Conservation (phyloP, 64 coral and sea anemone species). For the Acropora yongei region DNA sequence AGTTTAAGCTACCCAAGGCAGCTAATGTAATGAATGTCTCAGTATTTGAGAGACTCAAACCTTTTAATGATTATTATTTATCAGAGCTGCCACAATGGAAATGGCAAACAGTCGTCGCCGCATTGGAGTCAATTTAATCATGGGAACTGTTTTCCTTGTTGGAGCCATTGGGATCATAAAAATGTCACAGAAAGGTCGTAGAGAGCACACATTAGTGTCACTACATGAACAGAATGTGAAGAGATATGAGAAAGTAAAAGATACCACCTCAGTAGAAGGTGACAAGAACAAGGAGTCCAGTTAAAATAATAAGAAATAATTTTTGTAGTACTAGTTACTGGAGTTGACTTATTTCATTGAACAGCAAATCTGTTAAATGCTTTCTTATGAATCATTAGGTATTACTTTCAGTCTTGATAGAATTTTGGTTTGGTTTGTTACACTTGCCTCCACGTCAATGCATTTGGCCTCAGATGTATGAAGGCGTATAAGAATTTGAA, state of each 20-base stretch:
- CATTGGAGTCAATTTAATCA: constrained; percentile 12
- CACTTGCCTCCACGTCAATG: no score
- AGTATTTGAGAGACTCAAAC: neutral
- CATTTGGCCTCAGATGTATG: no score
- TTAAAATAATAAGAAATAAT: neutral
- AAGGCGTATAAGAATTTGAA: no score
- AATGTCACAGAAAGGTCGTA: constrained; percentile 31
- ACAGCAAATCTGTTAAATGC: no score
- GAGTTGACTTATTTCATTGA: no score
- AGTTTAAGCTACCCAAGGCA: no score
- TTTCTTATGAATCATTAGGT: no score
- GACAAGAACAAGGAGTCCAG: neutral
- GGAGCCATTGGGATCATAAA: constrained; percentile 62
- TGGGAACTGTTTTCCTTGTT: constrained; percentile 30
- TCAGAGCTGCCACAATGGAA: constrained; percentile 8
- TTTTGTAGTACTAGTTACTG: neutral
- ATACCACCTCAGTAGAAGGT: neutral
- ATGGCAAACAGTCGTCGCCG: constrained; percentile 33
- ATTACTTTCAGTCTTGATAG: no score
- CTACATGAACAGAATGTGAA: constrained; percentile 62
- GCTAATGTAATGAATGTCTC: no score
- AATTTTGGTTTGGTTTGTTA: no score
- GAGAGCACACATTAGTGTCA: constrained; percentile 57
- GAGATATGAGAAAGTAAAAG: constrained; percentile 76
- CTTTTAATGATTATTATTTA: neutral